Conservation (phyloP, 2,113 vertebrate species). For the Eleginops maclovinus region DNA sequence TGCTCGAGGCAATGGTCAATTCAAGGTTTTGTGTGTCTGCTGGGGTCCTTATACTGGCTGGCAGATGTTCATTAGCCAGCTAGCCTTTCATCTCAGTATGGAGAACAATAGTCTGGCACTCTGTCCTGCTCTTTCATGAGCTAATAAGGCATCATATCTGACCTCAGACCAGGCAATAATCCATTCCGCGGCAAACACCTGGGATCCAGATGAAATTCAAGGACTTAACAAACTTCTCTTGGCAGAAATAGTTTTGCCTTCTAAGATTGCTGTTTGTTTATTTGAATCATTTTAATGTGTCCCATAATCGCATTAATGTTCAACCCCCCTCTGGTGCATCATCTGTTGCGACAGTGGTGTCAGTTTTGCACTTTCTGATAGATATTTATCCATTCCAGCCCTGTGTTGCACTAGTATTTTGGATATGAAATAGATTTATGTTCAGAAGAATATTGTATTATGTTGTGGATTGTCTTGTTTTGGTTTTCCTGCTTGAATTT, state of each 20-base stretch:
- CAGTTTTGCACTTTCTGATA: background rate
- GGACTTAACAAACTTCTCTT: slow-evolving; percentile 54
- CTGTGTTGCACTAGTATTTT: background rate
- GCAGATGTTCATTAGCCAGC: slow-evolving; percentile 87
- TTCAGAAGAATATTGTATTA: background rate
- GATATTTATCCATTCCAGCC: background rate
- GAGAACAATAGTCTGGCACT: slow-evolving; percentile 85
- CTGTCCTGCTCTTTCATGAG: slow-evolving; percentile 79
- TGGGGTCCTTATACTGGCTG: slow-evolving; percentile 79
- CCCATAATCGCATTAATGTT: slow-evolving; percentile 7
- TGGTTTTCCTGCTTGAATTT: background rate
- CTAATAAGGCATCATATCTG: slow-evolving; percentile 80
- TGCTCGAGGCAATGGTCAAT: slow-evolving; percentile 83
- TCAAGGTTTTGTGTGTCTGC: slow-evolving; percentile 78
- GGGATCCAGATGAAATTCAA: slow-evolving; percentile 48
- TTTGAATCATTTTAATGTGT: slow-evolving; percentile 10
- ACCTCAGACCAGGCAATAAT: slow-evolving; percentile 76
- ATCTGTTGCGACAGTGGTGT: background rate
- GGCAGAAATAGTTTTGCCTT: slow-evolving; percentile 11
- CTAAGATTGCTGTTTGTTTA: slow-evolving; percentile 31
- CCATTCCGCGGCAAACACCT: slow-evolving; percentile 65
- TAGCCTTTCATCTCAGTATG: slow-evolving; percentile 85
- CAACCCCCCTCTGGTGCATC: background rate
- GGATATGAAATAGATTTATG: background rate
- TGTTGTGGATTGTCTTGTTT: background rate